Conservation (phyloP, 2,113 vertebrate genomes). For the Benitochromis conjunctus region DNA sequence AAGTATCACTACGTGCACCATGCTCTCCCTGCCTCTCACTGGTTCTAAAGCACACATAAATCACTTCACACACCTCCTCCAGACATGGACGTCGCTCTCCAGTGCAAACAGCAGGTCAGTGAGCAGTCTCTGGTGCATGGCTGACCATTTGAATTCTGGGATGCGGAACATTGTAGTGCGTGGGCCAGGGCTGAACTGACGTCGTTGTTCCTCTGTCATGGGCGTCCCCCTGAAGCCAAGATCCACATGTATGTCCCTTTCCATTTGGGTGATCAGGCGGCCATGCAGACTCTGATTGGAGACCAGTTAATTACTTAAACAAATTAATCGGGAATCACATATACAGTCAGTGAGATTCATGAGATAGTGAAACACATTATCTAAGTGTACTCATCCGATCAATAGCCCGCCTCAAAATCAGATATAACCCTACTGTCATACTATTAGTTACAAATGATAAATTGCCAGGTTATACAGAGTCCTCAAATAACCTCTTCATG, state of each 20-base stretch:
- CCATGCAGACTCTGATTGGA: slow-evolving; percentile 82
- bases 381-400: background rate
- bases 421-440: background rate
- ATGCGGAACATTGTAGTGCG: slow-evolving; percentile 99
- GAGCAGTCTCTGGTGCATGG: slow-evolving; percentile 95
- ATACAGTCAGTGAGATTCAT: background rate
- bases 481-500: background rate
- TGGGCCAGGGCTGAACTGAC: slow-evolving; percentile 95
- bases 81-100: slow-evolving; percentile 96
- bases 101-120: slow-evolving; percentile 94
- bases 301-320: background rate
- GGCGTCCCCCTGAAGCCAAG: slow-evolving; percentile 88
- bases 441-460: background rate
- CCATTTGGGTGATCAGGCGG: slow-evolving; percentile 77
- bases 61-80: slow-evolving; percentile 84
- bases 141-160: slow-evolving; percentile 98
- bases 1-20: background rate
- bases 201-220: slow-evolving; percentile 90
- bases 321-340: background rate
- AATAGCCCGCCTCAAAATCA: background rate
- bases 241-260: slow-evolving; percentile 86
- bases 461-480: background rate
- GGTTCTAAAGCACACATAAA: background rate
- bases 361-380: background rate
- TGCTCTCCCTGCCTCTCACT: background rate